Percentiles rank a stretch among this genome's conserved stretches.
Conservation (phyloP, 2,888 invertebrate species). For the Nemotelus pantherinus region DNA sequence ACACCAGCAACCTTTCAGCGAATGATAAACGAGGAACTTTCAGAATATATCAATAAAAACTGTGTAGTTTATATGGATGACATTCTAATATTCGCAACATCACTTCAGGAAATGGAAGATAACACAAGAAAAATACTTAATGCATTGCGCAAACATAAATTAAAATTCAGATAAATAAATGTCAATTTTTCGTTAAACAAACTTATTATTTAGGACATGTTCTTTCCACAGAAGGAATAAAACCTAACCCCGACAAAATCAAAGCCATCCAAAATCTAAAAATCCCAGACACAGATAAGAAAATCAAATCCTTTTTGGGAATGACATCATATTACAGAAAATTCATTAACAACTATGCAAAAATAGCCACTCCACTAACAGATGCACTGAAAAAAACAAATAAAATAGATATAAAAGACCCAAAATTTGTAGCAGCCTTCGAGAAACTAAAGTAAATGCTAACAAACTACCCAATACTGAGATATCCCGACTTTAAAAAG, state of each 20-base stretch:
- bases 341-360: constrained; percentile 30
- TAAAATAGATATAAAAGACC: constrained; percentile 25
- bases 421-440: neutral
- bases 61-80: constrained; percentile 10
- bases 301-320: constrained; percentile 8
- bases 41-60: neutral
- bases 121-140: constrained; percentile 45
- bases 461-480: constrained; percentile 34
- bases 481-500: constrained; percentile 56
- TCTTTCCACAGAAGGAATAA: neutral
- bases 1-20: too few species aligned
- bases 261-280: constrained; percentile 25
- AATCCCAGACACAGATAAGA: neutral
- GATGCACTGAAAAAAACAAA: constrained; percentile 48
- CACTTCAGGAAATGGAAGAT: constrained; percentile 54
- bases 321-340: constrained; percentile 17
- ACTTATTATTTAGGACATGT: neutral
- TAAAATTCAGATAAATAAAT: constrained; percentile 53
- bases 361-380: constrained; percentile 51
- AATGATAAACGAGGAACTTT: neutral
- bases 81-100: constrained; percentile 50
- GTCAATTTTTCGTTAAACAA: neutral
- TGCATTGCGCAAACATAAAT: constrained; percentile 49
- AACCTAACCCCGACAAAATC: constrained; percentile 1
- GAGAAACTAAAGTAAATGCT: too few species aligned